phyloP scores from a whole-genome alignment of 2,797 vertebrate species.

The Ammospiza maritima region DNA sequence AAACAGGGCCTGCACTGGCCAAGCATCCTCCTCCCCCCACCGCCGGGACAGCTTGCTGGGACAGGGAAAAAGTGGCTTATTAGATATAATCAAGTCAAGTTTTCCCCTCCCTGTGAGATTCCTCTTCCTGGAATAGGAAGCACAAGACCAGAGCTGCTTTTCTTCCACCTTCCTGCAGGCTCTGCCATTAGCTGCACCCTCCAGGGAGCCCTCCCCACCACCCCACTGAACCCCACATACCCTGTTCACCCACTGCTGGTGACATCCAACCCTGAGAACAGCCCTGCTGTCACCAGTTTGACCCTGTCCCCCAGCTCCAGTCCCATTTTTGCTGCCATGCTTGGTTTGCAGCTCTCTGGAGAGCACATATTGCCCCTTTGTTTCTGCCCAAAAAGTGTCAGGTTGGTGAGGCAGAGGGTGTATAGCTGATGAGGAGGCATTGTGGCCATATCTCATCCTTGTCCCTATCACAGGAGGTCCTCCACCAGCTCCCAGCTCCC shows the following conservation, averaged over 20 bases:
- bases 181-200: not conserved
- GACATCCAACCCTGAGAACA: not conserved
- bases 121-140: not conserved
- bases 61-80: constrained; percentile 66
- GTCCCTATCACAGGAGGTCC: not conserved
- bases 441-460: not conserved
- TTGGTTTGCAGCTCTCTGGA: rapidly evolving
- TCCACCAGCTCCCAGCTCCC: not conserved
- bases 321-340: not conserved
- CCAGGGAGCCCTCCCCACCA: not conserved
- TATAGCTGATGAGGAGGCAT: rapidly evolving
- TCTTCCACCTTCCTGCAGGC: not conserved
- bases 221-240: not conserved
- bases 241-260: rapidly evolving
- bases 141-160: not conserved
- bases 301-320: not conserved
- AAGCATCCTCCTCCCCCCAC: constrained; percentile 26
- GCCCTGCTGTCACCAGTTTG: not conserved
- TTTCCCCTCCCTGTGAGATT: constrained; percentile 34
- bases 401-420: not conserved
- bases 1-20: not conserved
- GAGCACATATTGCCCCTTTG: rapidly evolving
- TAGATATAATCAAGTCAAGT: constrained; percentile 45
- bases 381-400: not conserved
- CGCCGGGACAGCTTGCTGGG: not conserved